phyloP scores from a whole-genome alignment of 2,797 vertebrate genomes.

The Sternotherus odoratus region DNA sequence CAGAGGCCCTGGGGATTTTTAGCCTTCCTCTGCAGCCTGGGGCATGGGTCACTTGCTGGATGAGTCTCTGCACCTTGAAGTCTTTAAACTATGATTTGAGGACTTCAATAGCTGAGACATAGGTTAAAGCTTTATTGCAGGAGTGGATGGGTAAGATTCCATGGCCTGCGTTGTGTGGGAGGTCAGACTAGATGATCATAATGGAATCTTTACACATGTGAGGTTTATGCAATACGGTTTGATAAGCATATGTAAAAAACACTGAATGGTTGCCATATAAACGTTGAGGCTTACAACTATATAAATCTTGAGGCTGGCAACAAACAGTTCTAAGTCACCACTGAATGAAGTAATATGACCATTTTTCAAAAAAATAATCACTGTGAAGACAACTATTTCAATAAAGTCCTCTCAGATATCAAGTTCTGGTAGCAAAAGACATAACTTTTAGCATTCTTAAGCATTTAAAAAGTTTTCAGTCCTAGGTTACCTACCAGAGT shows the following conservation, averaged over 20 bases:
- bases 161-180: no score
- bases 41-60: no score
- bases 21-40: no score
- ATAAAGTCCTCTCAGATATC: background rate
- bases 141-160: no score
- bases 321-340: slow-evolving; percentile 13
- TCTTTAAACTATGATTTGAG: no score
- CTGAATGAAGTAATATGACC: background rate
- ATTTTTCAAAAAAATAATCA: background rate
- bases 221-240: background rate
- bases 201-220: background rate
- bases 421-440: background rate
- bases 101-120: no score
- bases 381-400: background rate
- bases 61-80: no score
- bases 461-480: background rate
- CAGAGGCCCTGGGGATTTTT: no score
- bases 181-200: no score
- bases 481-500: background rate
- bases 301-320: background rate
- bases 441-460: background rate
- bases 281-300: background rate
- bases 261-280: background rate
- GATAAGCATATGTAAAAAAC: background rate
- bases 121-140: no score